phyloP scores from a whole-genome alignment of 37 sponge, comb jelly and placozoan species.

The Axinella damicornis region DNA sequence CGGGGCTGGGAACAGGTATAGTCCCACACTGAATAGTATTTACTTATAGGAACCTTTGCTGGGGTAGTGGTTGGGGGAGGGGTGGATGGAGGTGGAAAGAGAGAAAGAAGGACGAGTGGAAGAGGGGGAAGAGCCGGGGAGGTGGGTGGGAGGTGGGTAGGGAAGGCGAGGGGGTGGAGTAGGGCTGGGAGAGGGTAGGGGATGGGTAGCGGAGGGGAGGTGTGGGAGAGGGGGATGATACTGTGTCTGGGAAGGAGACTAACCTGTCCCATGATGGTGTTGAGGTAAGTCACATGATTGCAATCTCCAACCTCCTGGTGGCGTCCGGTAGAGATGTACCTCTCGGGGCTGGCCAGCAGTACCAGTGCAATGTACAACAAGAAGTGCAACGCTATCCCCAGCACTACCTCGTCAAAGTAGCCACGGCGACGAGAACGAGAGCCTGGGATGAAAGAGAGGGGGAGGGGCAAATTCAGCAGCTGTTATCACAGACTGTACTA shows the following conservation, averaged over 20 bases:
- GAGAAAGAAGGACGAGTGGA: not conserved
- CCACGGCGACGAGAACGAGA: not conserved
- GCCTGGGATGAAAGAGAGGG: too few relatives aligned
- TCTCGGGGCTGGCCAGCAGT: slow-evolving; percentile 39
- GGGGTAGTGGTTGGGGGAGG: too few relatives aligned
- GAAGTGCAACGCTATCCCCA: slow-evolving; percentile 34
- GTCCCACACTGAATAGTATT: too few relatives aligned
- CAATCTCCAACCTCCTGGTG: slow-evolving; percentile 48
- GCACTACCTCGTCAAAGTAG: slow-evolving; percentile 5
- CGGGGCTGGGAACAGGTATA: too few relatives aligned
- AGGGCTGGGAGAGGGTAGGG: not conserved
- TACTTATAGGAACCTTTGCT: too few relatives aligned
- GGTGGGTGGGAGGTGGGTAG: not conserved
- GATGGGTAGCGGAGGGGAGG: not conserved
- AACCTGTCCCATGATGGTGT: slow-evolving; percentile 21
- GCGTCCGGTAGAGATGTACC: slow-evolving; percentile 28
- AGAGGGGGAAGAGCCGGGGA: not conserved
- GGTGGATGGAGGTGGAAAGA: not conserved
- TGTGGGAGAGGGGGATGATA: not conserved
- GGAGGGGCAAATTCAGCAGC: too few relatives aligned
- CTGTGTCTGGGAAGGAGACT: not conserved
- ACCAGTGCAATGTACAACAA: slow-evolving; percentile 38
- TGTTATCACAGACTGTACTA: too few relatives aligned
- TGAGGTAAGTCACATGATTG: not conserved
- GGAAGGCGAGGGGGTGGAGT: not conserved